Evolutionary conservation across 2,113 vertebrate genomes (phyloP).

Genomic region (Oreochromis aureus): DNA sequence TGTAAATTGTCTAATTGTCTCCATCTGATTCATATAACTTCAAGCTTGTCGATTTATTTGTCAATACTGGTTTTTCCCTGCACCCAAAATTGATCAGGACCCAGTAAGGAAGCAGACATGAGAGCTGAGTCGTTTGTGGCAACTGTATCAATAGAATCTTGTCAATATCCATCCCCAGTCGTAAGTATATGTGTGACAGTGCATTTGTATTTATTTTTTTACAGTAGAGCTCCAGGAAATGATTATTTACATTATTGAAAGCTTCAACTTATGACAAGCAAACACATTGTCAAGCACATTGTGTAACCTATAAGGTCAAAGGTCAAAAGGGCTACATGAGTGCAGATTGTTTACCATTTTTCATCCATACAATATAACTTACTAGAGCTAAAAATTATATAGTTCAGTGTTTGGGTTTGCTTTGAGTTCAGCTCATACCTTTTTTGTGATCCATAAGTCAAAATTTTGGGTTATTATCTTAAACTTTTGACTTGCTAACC

Average conservation of each 20-base stretch:
- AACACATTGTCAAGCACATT: not conserved
- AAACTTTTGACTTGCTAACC: not conserved
- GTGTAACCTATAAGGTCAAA: not conserved
- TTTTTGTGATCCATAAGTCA: not conserved
- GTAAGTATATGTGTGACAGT: not conserved
- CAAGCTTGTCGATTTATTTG: not conserved
- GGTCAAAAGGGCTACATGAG: not conserved
- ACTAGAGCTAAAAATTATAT: not conserved
- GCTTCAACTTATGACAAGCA: not conserved
- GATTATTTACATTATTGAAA: not conserved
- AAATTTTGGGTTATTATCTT: not conserved
- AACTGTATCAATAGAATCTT: not conserved
- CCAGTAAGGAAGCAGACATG: not conserved
- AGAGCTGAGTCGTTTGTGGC: not conserved
- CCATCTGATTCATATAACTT: not conserved
- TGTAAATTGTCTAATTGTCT: not conserved
- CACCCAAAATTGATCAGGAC: not conserved
- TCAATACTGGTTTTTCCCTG: not conserved
- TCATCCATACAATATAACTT: fast-evolving
- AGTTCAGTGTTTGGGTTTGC: not conserved
- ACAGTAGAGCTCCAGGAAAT: not conserved
- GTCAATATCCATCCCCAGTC: not conserved
- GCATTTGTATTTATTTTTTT: not conserved
- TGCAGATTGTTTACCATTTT: not conserved
- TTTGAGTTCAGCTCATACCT: not conserved